Conservation (phyloP, 2,888 invertebrate species). For the Diplazon laetatorius region DNA sequence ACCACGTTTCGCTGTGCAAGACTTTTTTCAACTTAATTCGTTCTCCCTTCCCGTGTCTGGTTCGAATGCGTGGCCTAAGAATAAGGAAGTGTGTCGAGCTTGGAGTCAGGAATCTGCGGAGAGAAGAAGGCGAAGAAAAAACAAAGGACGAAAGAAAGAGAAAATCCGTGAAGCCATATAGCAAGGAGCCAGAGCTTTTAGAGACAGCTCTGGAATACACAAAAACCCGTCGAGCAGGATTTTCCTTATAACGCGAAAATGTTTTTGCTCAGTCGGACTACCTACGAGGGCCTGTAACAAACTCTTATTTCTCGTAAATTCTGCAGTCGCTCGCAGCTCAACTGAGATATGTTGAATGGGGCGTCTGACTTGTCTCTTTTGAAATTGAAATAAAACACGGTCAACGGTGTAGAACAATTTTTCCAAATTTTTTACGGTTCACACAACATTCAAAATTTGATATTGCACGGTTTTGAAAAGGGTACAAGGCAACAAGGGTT, state of each 20-base stretch:
- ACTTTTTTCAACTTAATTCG: slow-evolving; percentile 48
- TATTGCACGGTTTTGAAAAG: too few species aligned
- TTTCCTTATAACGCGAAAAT: slow-evolving; percentile 20
- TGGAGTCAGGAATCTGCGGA: not conserved
- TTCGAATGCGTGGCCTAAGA: not conserved
- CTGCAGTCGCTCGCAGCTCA: not conserved
- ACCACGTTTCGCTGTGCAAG: slow-evolving; percentile 17
- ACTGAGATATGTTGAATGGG: too few species aligned
- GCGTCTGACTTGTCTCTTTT: too few species aligned
- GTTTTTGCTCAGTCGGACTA: slow-evolving; percentile 1
- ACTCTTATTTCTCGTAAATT: not conserved
- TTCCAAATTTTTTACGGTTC: too few species aligned
- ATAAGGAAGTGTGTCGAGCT: slow-evolving; percentile 5
- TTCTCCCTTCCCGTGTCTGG: slow-evolving; percentile 33
- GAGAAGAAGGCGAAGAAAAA: slow-evolving; percentile 8
- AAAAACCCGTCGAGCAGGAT: slow-evolving; percentile 20
- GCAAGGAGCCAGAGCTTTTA: not conserved
- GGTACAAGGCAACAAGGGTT: too few species aligned
- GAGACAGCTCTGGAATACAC: slow-evolving; percentile 1
- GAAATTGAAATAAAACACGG: too few species aligned
- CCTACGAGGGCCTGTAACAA: not conserved
- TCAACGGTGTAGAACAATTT: too few species aligned
- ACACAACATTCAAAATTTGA: too few species aligned
- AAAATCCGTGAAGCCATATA: slow-evolving; percentile 26
- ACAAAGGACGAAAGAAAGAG: slow-evolving; percentile 1